Evolutionary conservation across 1,140 invertebrate genomes (phyloP).

Genomic region (Calliphora vicina): DNA sequence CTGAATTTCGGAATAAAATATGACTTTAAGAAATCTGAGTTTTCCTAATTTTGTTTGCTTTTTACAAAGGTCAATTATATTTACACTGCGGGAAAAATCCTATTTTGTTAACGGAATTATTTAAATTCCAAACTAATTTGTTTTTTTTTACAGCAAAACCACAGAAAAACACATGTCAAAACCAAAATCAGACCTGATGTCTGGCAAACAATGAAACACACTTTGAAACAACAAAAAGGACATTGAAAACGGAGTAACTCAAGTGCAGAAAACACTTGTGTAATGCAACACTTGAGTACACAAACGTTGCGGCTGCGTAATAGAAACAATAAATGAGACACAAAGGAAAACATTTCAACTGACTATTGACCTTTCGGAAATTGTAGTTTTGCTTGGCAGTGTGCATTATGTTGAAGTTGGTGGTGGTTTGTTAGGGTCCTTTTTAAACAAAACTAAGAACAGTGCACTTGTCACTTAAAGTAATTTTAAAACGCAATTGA

Average conservation of each 20-base stretch:
- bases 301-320: conserved; percentile 28
- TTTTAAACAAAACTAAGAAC: neutral
- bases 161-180: conserved; percentile 20
- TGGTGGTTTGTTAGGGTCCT: conserved; percentile 16
- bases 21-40: too few relatives aligned
- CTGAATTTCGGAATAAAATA: too few relatives aligned
- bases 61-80: neutral
- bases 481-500: neutral
- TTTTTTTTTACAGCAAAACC: neutral
- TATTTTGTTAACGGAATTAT: neutral
- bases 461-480: neutral
- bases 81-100: neutral
- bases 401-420: neutral
- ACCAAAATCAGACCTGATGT: conserved; percentile 20
- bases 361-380: conserved; percentile 7
- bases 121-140: conserved; percentile 5
- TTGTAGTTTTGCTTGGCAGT: neutral
- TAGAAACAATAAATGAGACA: conserved; percentile 1
- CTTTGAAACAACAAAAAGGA: conserved; percentile 1
- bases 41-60: neutral
- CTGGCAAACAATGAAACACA: conserved; percentile 24
- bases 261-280: conserved; percentile 27
- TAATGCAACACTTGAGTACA: conserved; percentile 30
- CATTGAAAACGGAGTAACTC: neutral
- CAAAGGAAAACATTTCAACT: neutral